Base-by-base conservation (phyloP, 2,797 vertebrate species). In the Crocidura indochinensis region DNA sequence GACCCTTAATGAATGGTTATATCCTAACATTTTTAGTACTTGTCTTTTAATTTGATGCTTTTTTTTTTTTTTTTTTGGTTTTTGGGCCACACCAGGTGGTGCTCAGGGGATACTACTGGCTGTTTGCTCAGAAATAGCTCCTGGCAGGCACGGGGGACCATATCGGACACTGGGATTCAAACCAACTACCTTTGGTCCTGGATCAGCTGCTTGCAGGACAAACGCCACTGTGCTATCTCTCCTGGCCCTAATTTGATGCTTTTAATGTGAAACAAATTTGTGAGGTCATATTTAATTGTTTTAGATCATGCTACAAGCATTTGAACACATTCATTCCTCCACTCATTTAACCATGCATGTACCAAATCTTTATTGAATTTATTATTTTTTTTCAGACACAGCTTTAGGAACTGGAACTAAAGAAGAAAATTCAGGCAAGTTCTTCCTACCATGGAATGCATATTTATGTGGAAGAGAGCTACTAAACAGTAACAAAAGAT, bases 271-370 rank as follows among this genome's bases (percentile, higher is more conserved):
- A 38, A 38, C 38, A 2, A 38, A 38, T 38, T 38, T 38, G 38
- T 38, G 38, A 38, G 38, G 38, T 38, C 38, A 38, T 38, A 38
- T 14, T 85, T 56, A 82, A 75, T 91, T 72, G 11, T 82, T 76
- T 92, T 49, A 93, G 82, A 47, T 26, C 47, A 74, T 86, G 60
- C 29, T 87, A 19, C 85, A 65, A 68, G 47, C 26, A 80, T 46
- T 69, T 69, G 75, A 51, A 72, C 17, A n/a, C 46, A 85, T 69
- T 46, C 46, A 79, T 68, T 62, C n/a, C 65, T 64, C 24, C 46
- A 82, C 64, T 62, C n/a, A 72, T 64, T 19, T 2, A 27, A 20
- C n/a, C 6, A 53, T 15, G 12, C 19, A 77, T 31, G 15, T 24
- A 72, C 31, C 53, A 67, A 76, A 60, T 82, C 64, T 46, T 67